Conservation (phyloP, 1,140 invertebrate species). For the Aphidius gifuensis region DNA sequence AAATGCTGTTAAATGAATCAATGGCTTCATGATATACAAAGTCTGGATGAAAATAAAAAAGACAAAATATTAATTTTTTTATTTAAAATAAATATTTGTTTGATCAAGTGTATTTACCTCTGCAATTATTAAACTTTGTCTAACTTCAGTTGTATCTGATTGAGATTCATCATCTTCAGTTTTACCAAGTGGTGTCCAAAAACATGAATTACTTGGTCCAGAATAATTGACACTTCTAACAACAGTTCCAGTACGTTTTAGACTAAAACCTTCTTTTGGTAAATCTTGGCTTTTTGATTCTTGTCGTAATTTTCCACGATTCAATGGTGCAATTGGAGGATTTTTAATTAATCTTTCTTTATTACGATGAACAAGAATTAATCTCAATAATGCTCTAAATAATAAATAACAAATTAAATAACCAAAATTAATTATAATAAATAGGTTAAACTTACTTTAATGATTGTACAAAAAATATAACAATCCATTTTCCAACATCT, state of each 20-base stretch:
- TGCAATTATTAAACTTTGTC: conserved; percentile 36
- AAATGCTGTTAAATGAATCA: conserved; percentile 67
- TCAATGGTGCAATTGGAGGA: conserved; percentile 68
- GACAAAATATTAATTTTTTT: conserved; percentile 3
- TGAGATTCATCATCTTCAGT: conserved; percentile 36
- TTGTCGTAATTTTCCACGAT: conserved; percentile 60
- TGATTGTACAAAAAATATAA: conserved; percentile 68
- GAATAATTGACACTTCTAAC: conserved; percentile 70
- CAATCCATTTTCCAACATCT: conserved; percentile 68
- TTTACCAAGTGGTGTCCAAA: conserved; percentile 63
- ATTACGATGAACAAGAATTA: conserved; percentile 68
- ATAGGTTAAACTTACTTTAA: conserved; percentile 61
- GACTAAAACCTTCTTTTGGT: conserved; percentile 40
- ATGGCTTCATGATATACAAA: conserved; percentile 69
- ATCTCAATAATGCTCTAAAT: conserved; percentile 63
- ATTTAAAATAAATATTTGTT: neutral
- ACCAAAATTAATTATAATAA: neutral
- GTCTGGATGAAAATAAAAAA: conserved; percentile 47
- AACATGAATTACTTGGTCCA: conserved; percentile 60
- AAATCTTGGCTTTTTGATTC: conserved; percentile 32
- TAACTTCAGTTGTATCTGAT: conserved; percentile 18
- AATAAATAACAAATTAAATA: no score
- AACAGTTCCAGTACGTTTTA: conserved; percentile 71
- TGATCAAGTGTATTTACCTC: conserved; percentile 39
- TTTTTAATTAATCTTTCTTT: conserved; percentile 69